Conservation (phyloP, 2,797 vertebrate species). For the Nyctibius grandis region DNA sequence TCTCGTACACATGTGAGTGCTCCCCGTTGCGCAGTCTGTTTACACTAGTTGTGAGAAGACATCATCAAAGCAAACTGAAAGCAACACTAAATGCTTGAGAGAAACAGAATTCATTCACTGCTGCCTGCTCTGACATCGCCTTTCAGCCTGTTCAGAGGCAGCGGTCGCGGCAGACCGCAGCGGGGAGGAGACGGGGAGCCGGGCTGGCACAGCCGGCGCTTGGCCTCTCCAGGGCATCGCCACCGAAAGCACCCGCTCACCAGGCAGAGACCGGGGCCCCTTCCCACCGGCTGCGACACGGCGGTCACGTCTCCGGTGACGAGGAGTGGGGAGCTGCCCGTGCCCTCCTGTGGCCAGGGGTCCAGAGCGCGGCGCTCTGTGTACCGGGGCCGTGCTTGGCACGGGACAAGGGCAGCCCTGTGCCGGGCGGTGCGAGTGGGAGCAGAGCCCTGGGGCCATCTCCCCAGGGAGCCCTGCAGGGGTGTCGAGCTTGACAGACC, state of each 20-base stretch:
- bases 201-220: neutral
- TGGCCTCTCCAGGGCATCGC: rapidly evolving
- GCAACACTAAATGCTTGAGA: conserved; percentile 53
- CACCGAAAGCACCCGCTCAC: neutral
- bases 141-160: neutral
- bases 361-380: rapidly evolving
- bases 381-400: neutral
- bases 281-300: rapidly evolving
- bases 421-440: rapidly evolving
- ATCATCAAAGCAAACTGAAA: conserved; percentile 62
- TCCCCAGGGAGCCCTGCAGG: neutral
- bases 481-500: neutral
- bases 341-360: neutral
- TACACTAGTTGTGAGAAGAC: conserved; percentile 52
- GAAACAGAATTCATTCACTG: conserved; percentile 42
- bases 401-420: neutral
- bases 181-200: rapidly evolving
- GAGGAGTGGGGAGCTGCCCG: neutral
- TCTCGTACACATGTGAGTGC: conserved; percentile 60
- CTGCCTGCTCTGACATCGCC: conserved; percentile 4
- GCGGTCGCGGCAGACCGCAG: neutral
- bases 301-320: neutral
- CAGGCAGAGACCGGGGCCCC: rapidly evolving
- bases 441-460: neutral
- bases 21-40: conserved; percentile 54